Evolutionary conservation across 1,140 invertebrate genomes (phyloP).

Genomic region (Ridgeia piscesae): DNA sequence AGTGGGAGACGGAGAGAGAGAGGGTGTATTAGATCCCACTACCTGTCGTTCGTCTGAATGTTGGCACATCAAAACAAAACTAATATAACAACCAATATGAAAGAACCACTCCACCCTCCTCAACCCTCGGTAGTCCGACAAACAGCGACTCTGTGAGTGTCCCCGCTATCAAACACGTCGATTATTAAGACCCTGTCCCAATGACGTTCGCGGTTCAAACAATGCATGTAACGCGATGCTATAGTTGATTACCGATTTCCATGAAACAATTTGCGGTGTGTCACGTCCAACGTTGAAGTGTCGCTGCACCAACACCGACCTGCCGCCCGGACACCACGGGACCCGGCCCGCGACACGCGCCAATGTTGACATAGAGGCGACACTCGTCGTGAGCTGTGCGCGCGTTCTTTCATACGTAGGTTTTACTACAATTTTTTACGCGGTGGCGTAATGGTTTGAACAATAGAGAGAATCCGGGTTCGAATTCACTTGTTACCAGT

Average conservation of each 20-base stretch:
- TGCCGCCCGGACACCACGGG: too few relatives aligned
- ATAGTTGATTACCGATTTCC: background rate
- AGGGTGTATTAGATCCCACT: too few relatives aligned
- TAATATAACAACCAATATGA: too few relatives aligned
- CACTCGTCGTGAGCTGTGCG: background rate
- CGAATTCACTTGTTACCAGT: too few relatives aligned
- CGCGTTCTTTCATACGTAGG: too few relatives aligned
- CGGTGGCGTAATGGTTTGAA: too few relatives aligned
- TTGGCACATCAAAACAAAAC: too few relatives aligned
- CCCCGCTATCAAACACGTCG: background rate
- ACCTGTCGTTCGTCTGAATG: too few relatives aligned
- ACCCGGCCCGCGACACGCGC: background rate
- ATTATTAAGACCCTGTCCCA: background rate
- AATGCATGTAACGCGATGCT: background rate
- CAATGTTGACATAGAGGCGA: background rate
- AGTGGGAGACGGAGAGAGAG: too few relatives aligned
- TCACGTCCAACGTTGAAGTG: background rate
- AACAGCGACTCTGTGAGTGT: background rate
- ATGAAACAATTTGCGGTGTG: background rate
- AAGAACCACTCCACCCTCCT: background rate
- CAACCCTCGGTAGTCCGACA: background rate
- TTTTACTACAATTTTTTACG: too few relatives aligned
- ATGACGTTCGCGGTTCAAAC: background rate
- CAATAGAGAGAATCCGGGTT: too few relatives aligned
- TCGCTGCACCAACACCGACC: background rate